Evolutionary conservation across 2,888 invertebrate species (phyloP), one percentile per base, ranked within the genome.

Genomic region (Heliconius ismenius): DNA sequence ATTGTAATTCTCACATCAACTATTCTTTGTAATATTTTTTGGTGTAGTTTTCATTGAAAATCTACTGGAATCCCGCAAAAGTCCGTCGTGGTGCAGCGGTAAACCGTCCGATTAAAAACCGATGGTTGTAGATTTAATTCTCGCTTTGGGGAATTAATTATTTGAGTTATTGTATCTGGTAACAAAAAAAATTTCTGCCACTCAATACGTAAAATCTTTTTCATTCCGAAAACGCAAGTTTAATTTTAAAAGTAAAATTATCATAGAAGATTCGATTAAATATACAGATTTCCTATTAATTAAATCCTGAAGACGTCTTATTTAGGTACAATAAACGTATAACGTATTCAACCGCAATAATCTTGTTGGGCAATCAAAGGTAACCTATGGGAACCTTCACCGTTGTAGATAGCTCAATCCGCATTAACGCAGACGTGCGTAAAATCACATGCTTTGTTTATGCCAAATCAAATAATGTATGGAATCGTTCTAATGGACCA

Each of bases 261-360:
- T 43, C 43, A 18, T 43, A 15, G 43, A 15, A 43, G 43, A 54
- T 9, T 18, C 63, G 7, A 18, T 7, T 7, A 28, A 9, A 64
- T 10, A 32, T 32, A 64, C 28, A 32, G 18, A 21, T 28, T 64
- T 21, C 24, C 24, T 43, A 43, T 43, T 43, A 62, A 32, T 69
- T 43, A 83, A 85, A 82, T 62, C 43, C 84, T 82, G 82, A 79
- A 81, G 80, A 84, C 84, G 85, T 87, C 89, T 89, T 88, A 89
- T 91, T 91, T 89, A 89, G 85, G 84, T 86, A 86, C 84, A 63
- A 84, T 83, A 84, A 86, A 88, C 32, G 32, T 32, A 32, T 32
- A 32, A 32, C 86, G 88, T 89, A 89, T 81, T 87, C 81, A 81
- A 81, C 85, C 84, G 88, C 82, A 81, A 85, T 89, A 88, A 91